These are phyloP conservation scores for Pantelozetes paolii DNA, from an alignment of 2,888 invertebrate genomes.

Conservation along the genomic window DNA sequence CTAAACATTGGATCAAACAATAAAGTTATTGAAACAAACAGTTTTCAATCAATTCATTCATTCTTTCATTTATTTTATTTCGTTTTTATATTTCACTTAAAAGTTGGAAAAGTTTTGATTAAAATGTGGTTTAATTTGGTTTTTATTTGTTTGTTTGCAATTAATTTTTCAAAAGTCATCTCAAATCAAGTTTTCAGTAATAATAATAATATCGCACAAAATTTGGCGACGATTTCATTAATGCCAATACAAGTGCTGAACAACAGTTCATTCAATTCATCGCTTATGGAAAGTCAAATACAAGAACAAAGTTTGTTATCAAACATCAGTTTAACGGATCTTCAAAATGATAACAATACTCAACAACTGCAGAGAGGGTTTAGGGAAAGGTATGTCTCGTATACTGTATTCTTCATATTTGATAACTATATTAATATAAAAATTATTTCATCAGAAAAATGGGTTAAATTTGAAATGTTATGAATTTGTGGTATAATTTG, in stretches of 20 bases:
- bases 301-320: background rate
- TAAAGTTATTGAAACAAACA: background rate
- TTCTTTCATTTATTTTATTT: background rate
- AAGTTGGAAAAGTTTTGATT: background rate
- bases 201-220: background rate
- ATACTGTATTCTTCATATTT: background rate
- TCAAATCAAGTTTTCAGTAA: background rate
- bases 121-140: constrained; percentile 15
- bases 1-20: background rate
- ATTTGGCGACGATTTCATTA: background rate
- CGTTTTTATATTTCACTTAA: background rate
- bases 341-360: constrained; percentile 24
- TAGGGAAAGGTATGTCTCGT: background rate
- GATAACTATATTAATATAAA: background rate
- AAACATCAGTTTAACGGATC: constrained; percentile 7
- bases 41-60: background rate
- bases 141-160: background rate
- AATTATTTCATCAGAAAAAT: too few relatives aligned
- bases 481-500: too few relatives aligned
- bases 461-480: too few relatives aligned
- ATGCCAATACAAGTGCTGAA: background rate
- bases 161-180: background rate
- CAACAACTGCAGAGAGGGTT: background rate
- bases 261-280: constrained; percentile 7
- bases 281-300: constrained; percentile 3